Evolutionary conservation across 1,140 invertebrate species (phyloP).

Genomic region (Drosophila ironensis): DNA sequence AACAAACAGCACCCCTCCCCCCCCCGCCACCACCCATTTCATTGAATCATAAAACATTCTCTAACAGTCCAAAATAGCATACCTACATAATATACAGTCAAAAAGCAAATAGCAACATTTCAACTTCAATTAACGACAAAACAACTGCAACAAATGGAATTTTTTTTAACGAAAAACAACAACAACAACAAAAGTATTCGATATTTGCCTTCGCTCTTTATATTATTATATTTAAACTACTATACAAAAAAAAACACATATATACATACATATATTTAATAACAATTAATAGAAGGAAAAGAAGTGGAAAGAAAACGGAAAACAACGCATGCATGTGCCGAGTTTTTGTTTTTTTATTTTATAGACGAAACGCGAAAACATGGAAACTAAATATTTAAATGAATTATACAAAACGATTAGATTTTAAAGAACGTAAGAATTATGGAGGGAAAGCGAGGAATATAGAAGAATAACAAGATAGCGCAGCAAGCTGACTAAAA

Average conservation of each 20-base stretch:
- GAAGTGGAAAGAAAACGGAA: slow-evolving; percentile 13
- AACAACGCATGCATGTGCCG: slow-evolving; percentile 22
- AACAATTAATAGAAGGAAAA: slow-evolving; percentile 13
- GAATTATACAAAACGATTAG: slow-evolving; percentile 70
- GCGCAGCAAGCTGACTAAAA: slow-evolving; percentile 2
- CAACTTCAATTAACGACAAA: slow-evolving; percentile 7
- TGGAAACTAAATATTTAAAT: slow-evolving; percentile 71
- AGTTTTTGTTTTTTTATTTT: slow-evolving; percentile 42
- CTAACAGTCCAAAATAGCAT: slow-evolving; percentile 15
- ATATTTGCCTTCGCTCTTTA: slow-evolving; percentile 78
- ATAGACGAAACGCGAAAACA: slow-evolving; percentile 55
- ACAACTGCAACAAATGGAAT: slow-evolving; percentile 55
- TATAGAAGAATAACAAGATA: not conserved
- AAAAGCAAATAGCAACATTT: slow-evolving; percentile 18
- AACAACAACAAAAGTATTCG: slow-evolving; percentile 77
- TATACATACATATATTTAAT: slow-evolving; percentile 26
- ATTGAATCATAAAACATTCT: slow-evolving; percentile 50
- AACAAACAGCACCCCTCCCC: too few relatives aligned
- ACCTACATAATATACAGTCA: slow-evolving; percentile 1
- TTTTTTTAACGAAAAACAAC: slow-evolving; percentile 54
- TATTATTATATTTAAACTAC: slow-evolving; percentile 54
- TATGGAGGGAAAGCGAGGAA: not conserved
- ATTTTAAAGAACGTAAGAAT: slow-evolving; percentile 10
- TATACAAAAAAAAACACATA: too few relatives aligned
- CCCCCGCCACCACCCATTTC: too few relatives aligned